Conservation (phyloP, 2,113 vertebrate species). For the Hypocryptadius cinnamomeus region DNA sequence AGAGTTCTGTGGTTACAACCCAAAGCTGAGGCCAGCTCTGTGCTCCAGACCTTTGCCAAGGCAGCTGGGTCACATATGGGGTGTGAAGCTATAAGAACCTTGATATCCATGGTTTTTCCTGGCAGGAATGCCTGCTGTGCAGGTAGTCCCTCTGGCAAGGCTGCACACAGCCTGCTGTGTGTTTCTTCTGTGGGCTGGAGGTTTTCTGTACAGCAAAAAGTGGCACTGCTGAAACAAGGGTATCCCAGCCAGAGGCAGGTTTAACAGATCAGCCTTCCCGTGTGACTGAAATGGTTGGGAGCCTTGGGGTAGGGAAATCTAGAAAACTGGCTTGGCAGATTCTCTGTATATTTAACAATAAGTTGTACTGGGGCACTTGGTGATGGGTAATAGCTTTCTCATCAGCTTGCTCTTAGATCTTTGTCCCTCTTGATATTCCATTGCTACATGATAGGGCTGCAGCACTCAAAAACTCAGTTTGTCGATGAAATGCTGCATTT, state of each 20-base stretch:
- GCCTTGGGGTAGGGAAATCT: background rate
- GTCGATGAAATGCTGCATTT: background rate
- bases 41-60: conserved; percentile 11
- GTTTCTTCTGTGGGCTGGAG: background rate
- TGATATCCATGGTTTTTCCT: background rate
- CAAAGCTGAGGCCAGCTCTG: background rate
- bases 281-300: background rate
- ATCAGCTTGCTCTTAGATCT: background rate
- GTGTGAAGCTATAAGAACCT: background rate
- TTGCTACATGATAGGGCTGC: background rate
- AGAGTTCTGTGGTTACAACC: background rate
- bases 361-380: background rate
- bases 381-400: background rate
- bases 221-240: background rate
- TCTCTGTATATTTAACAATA: background rate
- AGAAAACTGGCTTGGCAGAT: background rate
- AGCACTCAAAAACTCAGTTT: background rate
- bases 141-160: background rate
- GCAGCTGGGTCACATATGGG: background rate
- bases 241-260: background rate
- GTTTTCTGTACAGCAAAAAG: background rate
- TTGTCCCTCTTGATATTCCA: background rate
- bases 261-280: background rate
- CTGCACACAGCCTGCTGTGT: background rate
- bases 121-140: background rate